Conservation (phyloP, 2,113 vertebrate species). For the Edolisoma coerulescens region DNA sequence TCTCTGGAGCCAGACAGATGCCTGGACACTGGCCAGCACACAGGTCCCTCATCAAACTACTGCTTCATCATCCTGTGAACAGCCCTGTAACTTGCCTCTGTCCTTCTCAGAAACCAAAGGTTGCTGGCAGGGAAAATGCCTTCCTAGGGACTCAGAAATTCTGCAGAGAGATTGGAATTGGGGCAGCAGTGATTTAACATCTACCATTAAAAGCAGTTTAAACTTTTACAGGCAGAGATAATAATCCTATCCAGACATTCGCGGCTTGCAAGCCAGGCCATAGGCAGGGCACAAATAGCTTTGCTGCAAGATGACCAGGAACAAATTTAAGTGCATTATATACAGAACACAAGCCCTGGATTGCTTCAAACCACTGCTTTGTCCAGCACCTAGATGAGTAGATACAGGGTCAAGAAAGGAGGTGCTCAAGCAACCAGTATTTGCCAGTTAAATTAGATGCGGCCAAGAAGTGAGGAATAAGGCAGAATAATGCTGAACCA, state of each 20-base stretch:
- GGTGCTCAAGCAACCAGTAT: neutral
- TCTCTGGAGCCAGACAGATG: neutral
- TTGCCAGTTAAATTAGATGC: neutral
- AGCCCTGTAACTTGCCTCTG: neutral
- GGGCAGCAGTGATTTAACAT: slow-evolving; percentile 28
- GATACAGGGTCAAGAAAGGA: neutral
- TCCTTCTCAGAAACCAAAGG: neutral
- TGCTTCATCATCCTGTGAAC: neutral
- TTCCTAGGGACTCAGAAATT: neutral
- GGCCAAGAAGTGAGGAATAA: neutral
- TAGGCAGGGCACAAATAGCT: neutral
- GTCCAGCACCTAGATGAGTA: neutral
- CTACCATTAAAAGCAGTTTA: slow-evolving; percentile 42
- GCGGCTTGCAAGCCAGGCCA: neutral
- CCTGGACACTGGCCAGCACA: neutral
- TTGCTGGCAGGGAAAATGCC: neutral
- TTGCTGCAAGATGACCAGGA: neutral
- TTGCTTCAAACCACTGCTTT: neutral
- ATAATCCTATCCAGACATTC: slow-evolving; percentile 15
- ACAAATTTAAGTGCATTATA: neutral
- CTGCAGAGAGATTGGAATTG: neutral
- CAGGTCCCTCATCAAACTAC: neutral
- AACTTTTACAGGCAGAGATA: slow-evolving; percentile 27
- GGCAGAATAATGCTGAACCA: neutral
- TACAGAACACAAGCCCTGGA: neutral